Base-by-base conservation (phyloP, 2,888 invertebrate species). In the Cerastis leucographa region DNA sequence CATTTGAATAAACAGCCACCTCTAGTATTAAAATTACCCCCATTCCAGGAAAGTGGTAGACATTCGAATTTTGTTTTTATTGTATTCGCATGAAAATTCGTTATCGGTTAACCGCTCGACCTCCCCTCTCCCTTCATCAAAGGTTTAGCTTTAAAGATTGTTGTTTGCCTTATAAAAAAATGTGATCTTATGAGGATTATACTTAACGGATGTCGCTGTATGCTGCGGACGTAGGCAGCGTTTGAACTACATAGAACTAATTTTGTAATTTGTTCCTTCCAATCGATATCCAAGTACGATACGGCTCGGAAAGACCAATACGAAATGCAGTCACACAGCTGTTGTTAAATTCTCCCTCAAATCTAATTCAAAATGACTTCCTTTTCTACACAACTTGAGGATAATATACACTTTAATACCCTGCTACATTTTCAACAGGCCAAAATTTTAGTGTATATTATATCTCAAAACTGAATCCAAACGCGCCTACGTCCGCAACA, bases 91-190 rank as follows among this genome's bases (percentile, higher is more conserved):
- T 87, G 87, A 88, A 88, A 87, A 87, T 92, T 93, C 91, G 93
- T 94, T 94, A 94, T 93, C 92, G 94, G 93, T 95, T 92, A 89
- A 86, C 90, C 90, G 90, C 91, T 91, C 92, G 91, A 88, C 90
- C 91, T 89, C 85, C 85, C 86, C 89, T 86, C 88, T 90, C 89
- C 90, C 88, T 91, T 91, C 94, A 94, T 94, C 93, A 94, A 95
- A 95, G 94, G 95, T 95, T 95, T 96, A 96, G 96, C 96, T 96
- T 96, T 96, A 96, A 96, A 93, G 89, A 96, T 96, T 96, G 96
- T 96, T 96, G 96, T 96, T 96, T 96, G 96, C 96, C 96, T 96
- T 96, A 96, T 94, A 94, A 94, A 94, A 94, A 94, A 96, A 96
- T 96, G 96, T 96, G 96, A 96, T 96, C 96, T 96, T 96, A 95